Conservation (phyloP, 2,888 invertebrate genomes). For the Octonoba sinensis region DNA sequence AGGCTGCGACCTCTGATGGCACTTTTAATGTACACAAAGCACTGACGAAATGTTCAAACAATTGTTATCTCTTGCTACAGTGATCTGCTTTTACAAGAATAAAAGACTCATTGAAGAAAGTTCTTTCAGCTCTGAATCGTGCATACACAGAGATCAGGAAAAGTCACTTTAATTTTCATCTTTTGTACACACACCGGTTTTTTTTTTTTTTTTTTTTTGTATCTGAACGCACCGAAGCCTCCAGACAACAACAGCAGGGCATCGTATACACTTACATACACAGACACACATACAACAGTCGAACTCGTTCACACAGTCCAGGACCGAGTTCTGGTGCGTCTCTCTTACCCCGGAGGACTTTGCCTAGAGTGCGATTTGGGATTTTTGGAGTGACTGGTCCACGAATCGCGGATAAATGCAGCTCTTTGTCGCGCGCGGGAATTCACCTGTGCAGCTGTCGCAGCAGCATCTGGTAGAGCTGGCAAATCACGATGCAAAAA, state of each 20-base stretch:
- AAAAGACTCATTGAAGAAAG: constrained; percentile 36
- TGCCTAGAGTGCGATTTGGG: constrained; percentile 34
- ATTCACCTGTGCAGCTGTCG: constrained; percentile 39
- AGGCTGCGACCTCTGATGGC: constrained; percentile 19
- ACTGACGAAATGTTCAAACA: neutral
- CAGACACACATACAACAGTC: constrained; percentile 16
- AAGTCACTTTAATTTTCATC: constrained; percentile 14
- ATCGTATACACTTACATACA: neutral
- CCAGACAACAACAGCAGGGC: neutral
- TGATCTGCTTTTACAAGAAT: constrained; percentile 35
- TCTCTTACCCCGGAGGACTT: constrained; percentile 1
- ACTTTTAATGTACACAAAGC: constrained; percentile 31
- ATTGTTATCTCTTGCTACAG: too few species aligned
- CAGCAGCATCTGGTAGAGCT: constrained; percentile 29
- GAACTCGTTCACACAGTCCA: neutral
- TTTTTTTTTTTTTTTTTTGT: neutral
- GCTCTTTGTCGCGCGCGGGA: neutral
- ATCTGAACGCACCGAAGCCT: too few species aligned
- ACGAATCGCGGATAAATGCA: constrained; percentile 22
- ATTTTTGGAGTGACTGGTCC: constrained; percentile 43
- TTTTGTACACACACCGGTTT: constrained; percentile 45
- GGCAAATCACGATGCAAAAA: constrained; percentile 36
- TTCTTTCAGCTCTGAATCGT: constrained; percentile 38
- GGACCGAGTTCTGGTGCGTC: neutral
- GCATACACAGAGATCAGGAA: constrained; percentile 37